Conservation (phyloP, 2,888 invertebrate genomes). For the Calliphora vomitoria region DNA sequence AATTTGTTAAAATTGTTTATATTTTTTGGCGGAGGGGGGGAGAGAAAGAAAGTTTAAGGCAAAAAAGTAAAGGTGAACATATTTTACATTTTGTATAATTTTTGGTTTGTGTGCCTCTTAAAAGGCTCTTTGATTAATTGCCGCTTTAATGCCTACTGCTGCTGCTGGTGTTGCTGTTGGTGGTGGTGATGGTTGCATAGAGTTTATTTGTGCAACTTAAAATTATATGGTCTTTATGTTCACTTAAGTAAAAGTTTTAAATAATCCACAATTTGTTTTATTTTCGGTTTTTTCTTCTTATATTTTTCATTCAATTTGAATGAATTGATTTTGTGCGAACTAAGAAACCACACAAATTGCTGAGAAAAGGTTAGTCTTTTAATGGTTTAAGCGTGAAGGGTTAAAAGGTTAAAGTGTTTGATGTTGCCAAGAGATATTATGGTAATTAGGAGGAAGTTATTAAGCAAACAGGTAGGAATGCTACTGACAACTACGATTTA, state of each 20-base stretch:
- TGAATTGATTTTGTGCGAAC: slow-evolving; percentile 41
- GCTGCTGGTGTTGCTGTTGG: slow-evolving; percentile 27
- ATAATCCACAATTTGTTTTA: slow-evolving; percentile 8
- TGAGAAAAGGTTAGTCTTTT: neutral
- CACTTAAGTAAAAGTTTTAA: slow-evolving; percentile 16
- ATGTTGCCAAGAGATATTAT: slow-evolving; percentile 40
- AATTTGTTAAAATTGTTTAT: neutral
- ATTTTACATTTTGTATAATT: slow-evolving; percentile 46
- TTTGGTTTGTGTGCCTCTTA: slow-evolving; percentile 38
- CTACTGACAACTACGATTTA: too few species aligned
- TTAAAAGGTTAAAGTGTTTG: slow-evolving; percentile 27
- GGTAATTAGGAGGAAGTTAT: slow-evolving; percentile 38
- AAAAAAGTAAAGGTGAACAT: slow-evolving; percentile 29
- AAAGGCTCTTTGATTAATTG: slow-evolving; percentile 64
- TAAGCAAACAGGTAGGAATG: neutral
- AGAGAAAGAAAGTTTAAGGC: neutral
- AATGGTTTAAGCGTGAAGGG: slow-evolving; percentile 25
- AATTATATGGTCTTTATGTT: slow-evolving; percentile 30
- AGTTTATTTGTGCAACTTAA: slow-evolving; percentile 12
- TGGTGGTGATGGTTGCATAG: neutral
- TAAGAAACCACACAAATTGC: neutral
- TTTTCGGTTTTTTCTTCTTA: neutral
- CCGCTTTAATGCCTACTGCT: slow-evolving; percentile 44
- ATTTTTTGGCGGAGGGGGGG: neutral
- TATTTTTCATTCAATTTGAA: neutral